phyloP scores from a whole-genome alignment of 2,113 vertebrate species.

The Syngnathoides biaculeatus region DNA sequence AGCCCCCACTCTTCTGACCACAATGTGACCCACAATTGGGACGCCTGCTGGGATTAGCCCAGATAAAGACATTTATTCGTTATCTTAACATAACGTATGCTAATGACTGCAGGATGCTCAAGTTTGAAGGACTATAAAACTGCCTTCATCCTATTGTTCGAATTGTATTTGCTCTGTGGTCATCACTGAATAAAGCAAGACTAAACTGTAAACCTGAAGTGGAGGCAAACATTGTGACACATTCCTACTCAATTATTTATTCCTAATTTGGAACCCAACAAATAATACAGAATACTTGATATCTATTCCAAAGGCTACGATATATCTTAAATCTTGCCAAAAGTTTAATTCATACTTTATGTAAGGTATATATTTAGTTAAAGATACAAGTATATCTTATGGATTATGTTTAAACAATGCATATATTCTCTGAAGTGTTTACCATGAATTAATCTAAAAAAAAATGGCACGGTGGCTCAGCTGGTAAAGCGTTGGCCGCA shows the following conservation, averaged over 20 bases:
- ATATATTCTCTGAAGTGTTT: not conserved
- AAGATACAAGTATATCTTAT: not conserved
- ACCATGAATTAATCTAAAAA: not conserved
- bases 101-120: constrained; percentile 9
- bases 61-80: constrained; percentile 56
- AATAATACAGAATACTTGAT: not conserved
- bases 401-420: not conserved
- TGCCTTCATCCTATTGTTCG: constrained; percentile 15
- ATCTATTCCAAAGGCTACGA: not conserved
- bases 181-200: not conserved
- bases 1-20: constrained; percentile 57
- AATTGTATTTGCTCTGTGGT: constrained; percentile 2
- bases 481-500: too few species aligned
- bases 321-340: not conserved
- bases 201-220: constrained; percentile 7
- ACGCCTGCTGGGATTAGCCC: constrained; percentile 33
- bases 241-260: constrained; percentile 1
- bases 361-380: not conserved
- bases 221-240: not conserved
- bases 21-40: constrained; percentile 55
- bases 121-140: constrained; percentile 7
- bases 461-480: too few species aligned
- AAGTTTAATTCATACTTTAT: not conserved
- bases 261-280: not conserved
- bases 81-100: constrained; percentile 33